Base-by-base conservation (phyloP, 2,888 invertebrate species). In the Drosophila hamatofila region DNA sequence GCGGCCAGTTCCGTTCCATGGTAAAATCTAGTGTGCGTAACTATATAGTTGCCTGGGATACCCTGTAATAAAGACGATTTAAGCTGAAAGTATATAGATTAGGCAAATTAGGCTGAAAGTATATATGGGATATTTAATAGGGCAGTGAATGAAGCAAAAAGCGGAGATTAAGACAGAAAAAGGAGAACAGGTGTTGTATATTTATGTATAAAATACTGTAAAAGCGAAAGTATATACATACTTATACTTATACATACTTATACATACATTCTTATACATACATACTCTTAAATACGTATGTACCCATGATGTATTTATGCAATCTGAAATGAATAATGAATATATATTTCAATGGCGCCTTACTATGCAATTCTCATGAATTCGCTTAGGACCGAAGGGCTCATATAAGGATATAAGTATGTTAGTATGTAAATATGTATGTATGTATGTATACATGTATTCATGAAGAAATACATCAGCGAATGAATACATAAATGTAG, bases 21-120 rank as follows among this genome's bases (percentile, higher is more conserved):
- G 12, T 18, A 25, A 46, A n/a, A 33, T 37, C 21, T 18, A 33
- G 25, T 35, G 16, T 39, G 23, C 44, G 18, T 35, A 9, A 33
- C 14, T 49, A n/a, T n/a, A n/a, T n/a, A 23, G 30, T 16, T 18
- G 4, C 37, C 23, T 21, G 14, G 5, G 14, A 48, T 69, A 69
- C 68, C 67, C 68, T 66, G 39, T 23, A 41, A 37, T 37, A 1
- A 16, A 33, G n/a, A n/a, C n/a, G n/a, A n/a, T n/a, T n/a, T n/a
- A n/a, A n/a, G n/a, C n/a, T n/a, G n/a, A n/a, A n/a, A n/a, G n/a
- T n/a, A n/a, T n/a, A n/a, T n/a, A n/a, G n/a, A n/a, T n/a, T n/a
- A n/a, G n/a, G n/a, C n/a, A n/a, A n/a, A n/a, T n/a, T n/a, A n/a
- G n/a, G n/a, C n/a, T n/a, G n/a, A n/a, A n/a, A n/a, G n/a, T n/a